Base-by-base conservation (phyloP, 2,797 vertebrate genomes). In the Tokudaia muenninki region DNA sequence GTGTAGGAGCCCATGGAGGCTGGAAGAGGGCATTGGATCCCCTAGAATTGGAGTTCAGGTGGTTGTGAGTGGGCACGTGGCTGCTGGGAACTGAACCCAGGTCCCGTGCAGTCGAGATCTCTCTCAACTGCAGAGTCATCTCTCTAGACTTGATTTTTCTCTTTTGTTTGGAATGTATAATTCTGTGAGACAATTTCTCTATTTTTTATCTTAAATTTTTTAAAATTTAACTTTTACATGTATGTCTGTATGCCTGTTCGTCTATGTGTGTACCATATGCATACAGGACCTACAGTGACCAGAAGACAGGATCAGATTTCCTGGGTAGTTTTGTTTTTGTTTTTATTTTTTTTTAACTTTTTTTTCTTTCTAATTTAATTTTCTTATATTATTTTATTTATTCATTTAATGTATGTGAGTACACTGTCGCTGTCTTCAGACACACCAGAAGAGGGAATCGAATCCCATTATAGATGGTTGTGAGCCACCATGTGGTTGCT, bases 141-240 rank as follows among this genome's bases (percentile, higher is more conserved):
- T 84, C 59, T 84, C 82, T 44, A 65, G 26, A 65, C 82, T 52
- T 16, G 21, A 52, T 86, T 29, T 87, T n/a, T 86, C 83, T 86
- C 79, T 87, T 95, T 95, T 61, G 29, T 95, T 87, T 94, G 44
- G 47, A 86, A 61, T 80, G 2, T 86, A 17, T 88, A 81, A 81
- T 94, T 93, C 50, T 94, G 21, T 91, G 78, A 86, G 63, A 93
- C 83, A 80, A 29, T 96, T 44, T 95, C n/a, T 92, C 70, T 37
- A 12, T 59, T 52, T n/a, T 75, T 86, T 83, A 17, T 81, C n/a
- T 81, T 91, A 50, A n/a, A 3, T 13, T 24, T 29, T 81, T 81
- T 22, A 3, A 21, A 65, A 83, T 70, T 70, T 80, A 52, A 52
- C 47, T 70, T 72, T 87, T 87, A 55, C 4, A 87, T 55, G 34